A percentile compares a stretch with the other conserved stretches of the same genome.
phyloP scores from a whole-genome alignment of 2,888 invertebrate genomes.

The Callinectes sapidus region DNA sequence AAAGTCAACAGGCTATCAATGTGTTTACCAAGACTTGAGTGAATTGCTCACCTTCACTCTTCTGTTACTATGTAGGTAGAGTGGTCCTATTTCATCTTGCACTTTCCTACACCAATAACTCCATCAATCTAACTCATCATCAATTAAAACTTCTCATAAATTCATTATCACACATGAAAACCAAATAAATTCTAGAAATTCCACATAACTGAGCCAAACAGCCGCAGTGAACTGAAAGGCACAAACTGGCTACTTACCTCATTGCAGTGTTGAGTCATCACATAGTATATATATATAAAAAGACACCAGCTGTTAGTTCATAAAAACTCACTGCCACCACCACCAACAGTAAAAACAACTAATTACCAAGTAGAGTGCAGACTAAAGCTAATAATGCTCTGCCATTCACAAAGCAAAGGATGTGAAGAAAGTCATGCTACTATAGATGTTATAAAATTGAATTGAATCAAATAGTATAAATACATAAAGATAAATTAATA shows the following conservation, averaged over 20 bases:
- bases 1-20: no score
- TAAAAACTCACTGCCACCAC: background rate
- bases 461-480: background rate
- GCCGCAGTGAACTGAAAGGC: background rate
- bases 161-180: background rate
- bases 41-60: no score
- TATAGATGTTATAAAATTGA: background rate
- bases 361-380: background rate
- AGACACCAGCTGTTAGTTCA: slow-evolving; percentile 12
- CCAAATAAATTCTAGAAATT: background rate
- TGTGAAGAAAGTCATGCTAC: background rate
- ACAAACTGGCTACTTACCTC: background rate
- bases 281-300: background rate
- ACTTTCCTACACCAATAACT: no score
- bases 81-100: no score
- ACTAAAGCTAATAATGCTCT: background rate
- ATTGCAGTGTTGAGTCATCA: background rate
- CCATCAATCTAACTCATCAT: no score
- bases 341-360: no score
- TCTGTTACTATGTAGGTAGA: no score
- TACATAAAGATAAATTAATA: background rate
- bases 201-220: background rate
- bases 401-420: background rate
- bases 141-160: background rate
- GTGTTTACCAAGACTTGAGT: no score